phyloP scores from a whole-genome alignment of 2,888 invertebrate genomes.

The Caenorhabditis sinica region DNA sequence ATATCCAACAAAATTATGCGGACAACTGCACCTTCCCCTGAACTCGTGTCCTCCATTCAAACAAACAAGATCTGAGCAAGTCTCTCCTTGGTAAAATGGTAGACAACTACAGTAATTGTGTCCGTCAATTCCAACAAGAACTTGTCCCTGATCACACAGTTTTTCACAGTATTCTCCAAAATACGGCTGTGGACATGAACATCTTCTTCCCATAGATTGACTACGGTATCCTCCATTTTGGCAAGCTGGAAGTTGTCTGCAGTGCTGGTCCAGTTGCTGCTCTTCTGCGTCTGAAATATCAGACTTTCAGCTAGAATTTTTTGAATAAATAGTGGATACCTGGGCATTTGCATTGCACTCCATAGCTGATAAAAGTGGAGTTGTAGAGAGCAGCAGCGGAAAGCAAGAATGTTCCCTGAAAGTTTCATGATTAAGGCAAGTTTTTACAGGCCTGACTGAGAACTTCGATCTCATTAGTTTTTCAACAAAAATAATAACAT shows the following conservation, averaged over 20 bases:
- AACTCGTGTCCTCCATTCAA: conserved; percentile 80
- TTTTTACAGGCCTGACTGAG: neutral
- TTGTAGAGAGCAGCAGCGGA: conserved; percentile 77
- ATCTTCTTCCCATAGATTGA: conserved; percentile 67
- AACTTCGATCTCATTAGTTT: neutral
- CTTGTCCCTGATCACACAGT: conserved; percentile 82
- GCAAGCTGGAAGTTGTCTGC: conserved; percentile 79
- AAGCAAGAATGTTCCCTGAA: conserved; percentile 76
- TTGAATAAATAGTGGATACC: neutral
- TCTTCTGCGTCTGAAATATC: conserved; percentile 12
- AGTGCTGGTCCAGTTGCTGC: conserved; percentile 74
- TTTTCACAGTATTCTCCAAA: conserved; percentile 83
- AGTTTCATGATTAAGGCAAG: neutral
- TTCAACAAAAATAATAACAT: too few species aligned
- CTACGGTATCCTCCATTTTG: conserved; percentile 80
- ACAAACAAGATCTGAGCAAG: conserved; percentile 82
- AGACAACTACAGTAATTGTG: conserved; percentile 81
- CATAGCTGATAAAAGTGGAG: conserved; percentile 71
- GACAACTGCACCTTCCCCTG: conserved; percentile 78
- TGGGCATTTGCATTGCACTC: conserved; percentile 80
- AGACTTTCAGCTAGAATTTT: neutral
- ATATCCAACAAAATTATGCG: conserved; percentile 80
- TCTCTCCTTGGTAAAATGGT: conserved; percentile 82
- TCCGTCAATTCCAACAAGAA: conserved; percentile 76
- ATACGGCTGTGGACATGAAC: conserved; percentile 80